phyloP scores from a whole-genome alignment of 1,140 invertebrate genomes.

The Sesamia nonagrioides region DNA sequence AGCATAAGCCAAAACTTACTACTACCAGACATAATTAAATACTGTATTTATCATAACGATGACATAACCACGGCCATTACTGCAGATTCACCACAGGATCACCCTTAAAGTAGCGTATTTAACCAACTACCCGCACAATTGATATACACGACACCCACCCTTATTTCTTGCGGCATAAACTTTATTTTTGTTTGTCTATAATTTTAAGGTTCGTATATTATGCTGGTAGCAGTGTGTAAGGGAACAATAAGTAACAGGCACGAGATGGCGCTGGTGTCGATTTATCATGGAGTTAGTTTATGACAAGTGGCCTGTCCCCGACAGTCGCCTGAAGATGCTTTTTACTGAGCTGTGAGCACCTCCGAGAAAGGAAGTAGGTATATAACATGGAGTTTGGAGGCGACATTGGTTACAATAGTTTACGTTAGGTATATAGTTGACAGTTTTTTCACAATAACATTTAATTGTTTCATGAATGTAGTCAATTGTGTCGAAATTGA shows the following conservation, averaged over 20 bases:
- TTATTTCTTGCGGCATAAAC: conserved; percentile 29
- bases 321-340: conserved; percentile 78
- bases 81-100: conserved; percentile 26
- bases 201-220: conserved; percentile 42
- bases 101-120: conserved; percentile 35
- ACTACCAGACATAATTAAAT: conserved; percentile 76
- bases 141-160: not conserved
- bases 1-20: conserved; percentile 45
- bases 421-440: no score
- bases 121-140: conserved; percentile 48
- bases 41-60: conserved; percentile 80
- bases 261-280: conserved; percentile 72
- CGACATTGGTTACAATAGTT: not conserved
- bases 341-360: conserved; percentile 70
- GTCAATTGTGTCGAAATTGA: no score
- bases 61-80: conserved; percentile 68
- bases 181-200: conserved; percentile 34
- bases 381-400: not conserved
- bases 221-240: conserved; percentile 66
- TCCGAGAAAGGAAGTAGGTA: conserved; percentile 28
- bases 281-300: conserved; percentile 79
- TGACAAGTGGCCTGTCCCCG: conserved; percentile 80
- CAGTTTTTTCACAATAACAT: no score
- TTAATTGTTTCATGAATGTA: no score
- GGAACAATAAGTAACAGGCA: conserved; percentile 80